Evolutionary conservation across 2,797 vertebrate species (phyloP).

Genomic region (Leptoclinus maculatus): DNA sequence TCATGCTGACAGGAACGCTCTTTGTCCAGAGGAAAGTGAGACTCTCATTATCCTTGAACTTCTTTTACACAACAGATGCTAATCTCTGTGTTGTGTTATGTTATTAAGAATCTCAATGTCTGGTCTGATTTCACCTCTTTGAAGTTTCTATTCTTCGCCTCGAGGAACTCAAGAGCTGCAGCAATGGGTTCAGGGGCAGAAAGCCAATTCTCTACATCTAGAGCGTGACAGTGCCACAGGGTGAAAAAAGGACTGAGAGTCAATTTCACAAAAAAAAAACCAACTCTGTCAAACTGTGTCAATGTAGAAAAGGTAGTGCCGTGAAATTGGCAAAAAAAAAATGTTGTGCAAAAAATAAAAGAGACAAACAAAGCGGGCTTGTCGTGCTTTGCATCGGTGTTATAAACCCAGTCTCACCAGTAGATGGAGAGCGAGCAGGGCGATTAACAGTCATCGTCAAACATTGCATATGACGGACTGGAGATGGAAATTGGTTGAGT

Average conservation of each 20-base stretch:
- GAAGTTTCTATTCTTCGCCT: constrained; percentile 35
- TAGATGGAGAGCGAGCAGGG: not conserved
- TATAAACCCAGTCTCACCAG: constrained; percentile 5
- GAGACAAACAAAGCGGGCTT: not conserved
- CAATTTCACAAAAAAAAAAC: constrained; percentile 29
- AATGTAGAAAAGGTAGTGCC: not conserved
- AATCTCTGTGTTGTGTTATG: constrained; percentile 33
- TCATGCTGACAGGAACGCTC: not conserved
- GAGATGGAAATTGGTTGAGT: constrained; percentile 25
- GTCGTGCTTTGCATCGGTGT: not conserved
- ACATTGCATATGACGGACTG: constrained; percentile 10
- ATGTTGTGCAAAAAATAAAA: not conserved
- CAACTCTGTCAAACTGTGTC: constrained; percentile 27
- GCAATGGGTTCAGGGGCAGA: not conserved
- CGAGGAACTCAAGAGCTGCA: constrained; percentile 9
- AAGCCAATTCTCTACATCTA: constrained; percentile 19
- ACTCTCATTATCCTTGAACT: constrained; percentile 21
- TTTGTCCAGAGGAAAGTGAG: constrained; percentile 1
- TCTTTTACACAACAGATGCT: constrained; percentile 45
- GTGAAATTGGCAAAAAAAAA: constrained; percentile 30
- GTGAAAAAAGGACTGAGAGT: not conserved
- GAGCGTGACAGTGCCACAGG: constrained; percentile 20
- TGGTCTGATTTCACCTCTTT: constrained; percentile 35
- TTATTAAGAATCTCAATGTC: constrained; percentile 24
- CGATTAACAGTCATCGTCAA: constrained; percentile 27